Base-by-base conservation (phyloP, 2,797 vertebrate genomes). In the Cephalopachus bancanus region DNA sequence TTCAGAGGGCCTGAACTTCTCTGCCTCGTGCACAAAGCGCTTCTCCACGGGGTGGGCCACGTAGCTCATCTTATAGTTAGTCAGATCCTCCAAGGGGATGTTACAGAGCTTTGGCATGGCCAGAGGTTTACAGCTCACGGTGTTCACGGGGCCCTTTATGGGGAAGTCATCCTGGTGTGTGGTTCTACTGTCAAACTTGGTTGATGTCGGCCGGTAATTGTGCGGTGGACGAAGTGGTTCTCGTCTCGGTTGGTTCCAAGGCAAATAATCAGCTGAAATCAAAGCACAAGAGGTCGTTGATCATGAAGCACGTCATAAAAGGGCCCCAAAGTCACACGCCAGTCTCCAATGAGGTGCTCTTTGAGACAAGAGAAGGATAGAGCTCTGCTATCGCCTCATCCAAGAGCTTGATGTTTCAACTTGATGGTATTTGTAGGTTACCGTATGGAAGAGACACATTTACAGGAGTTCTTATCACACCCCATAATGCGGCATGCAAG, bases 231-330 rank as follows among this genome's bases (percentile, higher is more conserved):
- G 97, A 72, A 98, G 92, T 3, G 75, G 26, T 7, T 98, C 95
- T 76, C 89, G 95, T 97, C 93, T 98, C 51, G 96, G 92, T 88
- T 98, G 97, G 55, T 98, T 98, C 98, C 98, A 98, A 59, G 93
- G 95, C 93, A 98, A 71, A 49, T 97, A 98, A 95, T 98, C 97
- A 95, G 74, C 98, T 99, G 97, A 96, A 99, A 98, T 15, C 0
- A 89, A 98, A 97, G 28, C 92, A 69, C 7, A 96, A 88, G 33
- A 24, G 24, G 14, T 79, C 26, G 65, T 96, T 83, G 92, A 60
- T 65, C 64, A 94, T 55, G 53, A 76, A 78, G 76, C 67, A 83
- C 22, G 33, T 90, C 55, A 69, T 6, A 83, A 87, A 78, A 62
- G 30, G 7, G 8, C 20, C 26, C 57, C 69, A 92, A 62, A 87